Evolutionary conservation across 2,113 vertebrate species (phyloP).

Genomic region (Trinectes maculatus): DNA sequence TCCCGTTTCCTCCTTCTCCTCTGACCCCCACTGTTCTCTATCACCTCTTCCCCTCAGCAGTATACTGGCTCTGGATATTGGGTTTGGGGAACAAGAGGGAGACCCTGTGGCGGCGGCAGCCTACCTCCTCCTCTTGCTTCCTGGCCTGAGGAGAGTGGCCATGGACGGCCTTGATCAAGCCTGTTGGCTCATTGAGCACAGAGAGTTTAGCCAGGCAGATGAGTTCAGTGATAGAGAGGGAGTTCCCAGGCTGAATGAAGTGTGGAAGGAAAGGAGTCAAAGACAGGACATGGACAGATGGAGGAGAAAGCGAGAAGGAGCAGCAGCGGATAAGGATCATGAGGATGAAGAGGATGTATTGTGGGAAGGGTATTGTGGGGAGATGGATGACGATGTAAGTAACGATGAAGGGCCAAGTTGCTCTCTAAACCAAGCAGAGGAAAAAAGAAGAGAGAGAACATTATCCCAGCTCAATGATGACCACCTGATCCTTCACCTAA

Average conservation of each 20-base stretch:
- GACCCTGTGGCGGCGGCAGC: slow-evolving; percentile 62
- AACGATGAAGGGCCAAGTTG: slow-evolving; percentile 1
- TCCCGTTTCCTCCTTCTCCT: slow-evolving; percentile 3
- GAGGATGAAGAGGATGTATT: slow-evolving; percentile 29
- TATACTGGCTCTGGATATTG: slow-evolving; percentile 77
- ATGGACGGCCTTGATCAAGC: slow-evolving; percentile 73
- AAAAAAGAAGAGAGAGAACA: background rate
- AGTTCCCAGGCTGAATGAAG: slow-evolving; percentile 56
- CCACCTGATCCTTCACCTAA: slow-evolving; percentile 58
- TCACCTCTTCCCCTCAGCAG: slow-evolving; percentile 60
- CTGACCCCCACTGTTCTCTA: slow-evolving; percentile 7
- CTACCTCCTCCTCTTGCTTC: slow-evolving; percentile 76
- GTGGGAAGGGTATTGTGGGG: slow-evolving; percentile 24
- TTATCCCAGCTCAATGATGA: slow-evolving; percentile 28
- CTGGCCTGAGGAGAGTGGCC: slow-evolving; percentile 69
- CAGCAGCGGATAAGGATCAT: background rate
- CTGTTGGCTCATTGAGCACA: slow-evolving; percentile 64
- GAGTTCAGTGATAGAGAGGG: slow-evolving; percentile 61
- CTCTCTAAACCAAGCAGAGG: slow-evolving; percentile 10
- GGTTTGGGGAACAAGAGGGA: slow-evolving; percentile 68
- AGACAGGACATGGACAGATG: background rate
- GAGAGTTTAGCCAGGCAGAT: slow-evolving; percentile 53
- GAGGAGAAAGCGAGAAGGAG: slow-evolving; percentile 5
- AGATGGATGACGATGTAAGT: slow-evolving; percentile 25
- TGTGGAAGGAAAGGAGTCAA: slow-evolving; percentile 62